A percentile compares a stretch with the other conserved stretches of the same genome.
Conservation (phyloP, 1,140 invertebrate genomes). For the Thrips palmi region DNA sequence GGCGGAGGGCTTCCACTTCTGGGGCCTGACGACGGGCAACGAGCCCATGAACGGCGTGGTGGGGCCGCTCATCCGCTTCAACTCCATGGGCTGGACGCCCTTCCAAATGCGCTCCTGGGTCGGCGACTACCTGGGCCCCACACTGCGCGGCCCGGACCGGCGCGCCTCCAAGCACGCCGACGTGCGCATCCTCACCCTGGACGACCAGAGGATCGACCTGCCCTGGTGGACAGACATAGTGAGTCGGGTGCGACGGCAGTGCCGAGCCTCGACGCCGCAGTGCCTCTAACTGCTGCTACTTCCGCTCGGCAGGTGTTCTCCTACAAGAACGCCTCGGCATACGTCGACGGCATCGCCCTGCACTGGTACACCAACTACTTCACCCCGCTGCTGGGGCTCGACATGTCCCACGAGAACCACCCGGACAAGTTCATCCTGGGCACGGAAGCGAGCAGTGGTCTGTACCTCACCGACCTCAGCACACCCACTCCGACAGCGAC, state of each 20-base stretch:
- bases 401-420: conserved; percentile 31
- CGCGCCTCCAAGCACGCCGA: conserved; percentile 31
- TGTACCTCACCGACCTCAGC: conserved; percentile 16
- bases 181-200: conserved; percentile 43
- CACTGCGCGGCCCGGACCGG: too few relatives aligned
- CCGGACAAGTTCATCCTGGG: conserved; percentile 55
- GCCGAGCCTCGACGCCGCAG: too few relatives aligned
- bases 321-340: conserved; percentile 33
- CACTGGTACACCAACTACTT: conserved; percentile 60
- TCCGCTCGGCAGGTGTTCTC: conserved; percentile 26
- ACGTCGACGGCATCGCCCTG: conserved; percentile 61
- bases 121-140: conserved; percentile 43
- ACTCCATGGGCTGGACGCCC: conserved; percentile 57
- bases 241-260: too few relatives aligned
- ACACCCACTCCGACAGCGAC: not conserved
- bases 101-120: conserved; percentile 39
- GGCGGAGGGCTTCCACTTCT: conserved; percentile 30
- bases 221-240: conserved; percentile 41
- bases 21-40: conserved; percentile 45
- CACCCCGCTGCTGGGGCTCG: conserved; percentile 29
- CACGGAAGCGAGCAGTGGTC: conserved; percentile 57
- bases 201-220: conserved; percentile 47
- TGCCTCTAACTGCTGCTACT: too few relatives aligned
- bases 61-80: conserved; percentile 35
- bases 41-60: conserved; percentile 35